Evolutionary conservation across 2,797 vertebrate genomes (phyloP).

Genomic region (Denticeps clupeoides): DNA sequence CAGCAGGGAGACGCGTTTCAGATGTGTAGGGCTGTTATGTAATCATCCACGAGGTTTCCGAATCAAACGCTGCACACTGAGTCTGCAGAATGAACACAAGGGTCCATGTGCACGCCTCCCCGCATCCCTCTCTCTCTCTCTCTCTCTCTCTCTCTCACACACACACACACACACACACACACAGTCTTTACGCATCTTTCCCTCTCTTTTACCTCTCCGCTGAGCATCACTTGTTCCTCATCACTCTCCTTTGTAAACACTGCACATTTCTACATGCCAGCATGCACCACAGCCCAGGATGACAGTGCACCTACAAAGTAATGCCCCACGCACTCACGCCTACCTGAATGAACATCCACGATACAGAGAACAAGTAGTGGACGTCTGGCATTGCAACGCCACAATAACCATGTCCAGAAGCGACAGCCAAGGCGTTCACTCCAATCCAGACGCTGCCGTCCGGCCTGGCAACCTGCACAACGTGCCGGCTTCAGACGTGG

Average conservation of each 20-base stretch:
- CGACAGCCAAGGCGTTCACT: too few species aligned
- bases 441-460: too few species aligned
- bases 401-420: conserved; percentile 35
- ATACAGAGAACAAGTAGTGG: conserved; percentile 38
- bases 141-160: neutral
- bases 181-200: too few species aligned
- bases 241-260: neutral
- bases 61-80: conserved; percentile 20
- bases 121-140: neutral
- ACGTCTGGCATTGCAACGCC: conserved; percentile 61
- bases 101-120: neutral
- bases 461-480: conserved; percentile 1
- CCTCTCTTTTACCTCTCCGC: too few species aligned
- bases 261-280: conserved; percentile 8
- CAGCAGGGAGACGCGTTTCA: conserved; percentile 10
- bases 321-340: conserved; percentile 21
- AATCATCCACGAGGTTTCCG: conserved; percentile 20
- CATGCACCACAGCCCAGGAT: neutral
- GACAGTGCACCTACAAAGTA: neutral
- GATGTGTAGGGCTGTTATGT: conserved; percentile 23
- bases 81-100: conserved; percentile 4
- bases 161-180: neutral
- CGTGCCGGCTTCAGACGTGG: conserved; percentile 3
- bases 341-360: conserved; percentile 56
- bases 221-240: neutral